Conservation (phyloP, 2,888 invertebrate genomes). For the Baronia brevicornis region DNA sequence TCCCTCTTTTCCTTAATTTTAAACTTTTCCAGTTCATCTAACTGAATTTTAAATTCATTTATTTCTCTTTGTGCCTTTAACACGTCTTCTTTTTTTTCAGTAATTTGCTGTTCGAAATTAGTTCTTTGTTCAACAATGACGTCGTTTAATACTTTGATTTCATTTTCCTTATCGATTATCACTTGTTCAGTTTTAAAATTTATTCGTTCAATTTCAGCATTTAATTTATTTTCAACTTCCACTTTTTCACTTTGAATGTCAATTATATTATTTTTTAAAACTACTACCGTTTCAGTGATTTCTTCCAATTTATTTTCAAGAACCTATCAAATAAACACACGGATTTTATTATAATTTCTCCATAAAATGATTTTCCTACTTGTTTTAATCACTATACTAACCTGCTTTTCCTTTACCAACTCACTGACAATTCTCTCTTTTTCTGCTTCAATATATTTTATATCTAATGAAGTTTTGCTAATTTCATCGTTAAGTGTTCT, state of each 20-base stretch:
- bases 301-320: constrained; percentile 36
- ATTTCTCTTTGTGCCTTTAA: constrained; percentile 28
- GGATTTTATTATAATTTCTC: constrained; percentile 20
- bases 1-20: constrained; percentile 44
- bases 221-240: constrained; percentile 27
- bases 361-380: constrained; percentile 22
- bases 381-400: constrained; percentile 31
- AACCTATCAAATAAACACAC: constrained; percentile 39
- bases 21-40: constrained; percentile 33
- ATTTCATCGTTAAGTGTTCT: constrained; percentile 40
- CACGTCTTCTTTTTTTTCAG: constrained; percentile 34
- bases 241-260: constrained; percentile 30
- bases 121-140: constrained; percentile 31
- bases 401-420: constrained; percentile 43
- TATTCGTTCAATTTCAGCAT: constrained; percentile 32
- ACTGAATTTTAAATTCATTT: constrained; percentile 32
- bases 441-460: constrained; percentile 26
- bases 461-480: constrained; percentile 29
- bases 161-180: constrained; percentile 32
- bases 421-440: constrained; percentile 31
- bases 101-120: constrained; percentile 26
- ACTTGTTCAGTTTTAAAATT: constrained; percentile 31
- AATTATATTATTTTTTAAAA: constrained; percentile 24
- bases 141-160: constrained; percentile 36
- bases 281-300: constrained; percentile 27